A percentile compares a stretch with the other conserved stretches of the same genome.
Conservation (phyloP, 1,140 invertebrate genomes). For the Homalodisca vitripennis region DNA sequence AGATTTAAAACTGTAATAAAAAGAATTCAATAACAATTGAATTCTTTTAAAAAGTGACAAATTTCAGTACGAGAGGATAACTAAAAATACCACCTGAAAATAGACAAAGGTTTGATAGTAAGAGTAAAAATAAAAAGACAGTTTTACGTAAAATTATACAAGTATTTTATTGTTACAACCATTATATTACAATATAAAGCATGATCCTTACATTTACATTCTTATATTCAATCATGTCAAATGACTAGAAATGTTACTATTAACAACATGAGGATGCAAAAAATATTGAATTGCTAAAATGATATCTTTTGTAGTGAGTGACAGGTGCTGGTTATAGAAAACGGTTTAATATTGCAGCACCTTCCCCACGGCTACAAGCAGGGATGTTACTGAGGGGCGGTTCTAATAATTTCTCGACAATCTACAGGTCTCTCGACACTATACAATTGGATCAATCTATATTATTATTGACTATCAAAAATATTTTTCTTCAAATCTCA, state of each 20-base stretch:
- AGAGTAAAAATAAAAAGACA: no score
- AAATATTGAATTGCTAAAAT: not conserved
- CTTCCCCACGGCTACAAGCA: not conserved
- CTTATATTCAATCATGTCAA: slow-evolving; percentile 7
- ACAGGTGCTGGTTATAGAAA: not conserved
- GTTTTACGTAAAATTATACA: slow-evolving; percentile 29
- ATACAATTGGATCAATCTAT: not conserved
- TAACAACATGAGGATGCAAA: not conserved
- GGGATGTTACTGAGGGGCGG: not conserved
- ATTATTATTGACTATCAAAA: slow-evolving; percentile 12
- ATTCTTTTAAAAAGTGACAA: no score
- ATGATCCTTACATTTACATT: slow-evolving; percentile 17
- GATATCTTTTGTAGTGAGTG: not conserved
- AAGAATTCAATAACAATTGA: no score
- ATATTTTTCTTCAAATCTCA: slow-evolving; percentile 18
- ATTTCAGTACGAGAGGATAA: no score
- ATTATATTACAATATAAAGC: slow-evolving; percentile 32
- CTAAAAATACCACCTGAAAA: no score
- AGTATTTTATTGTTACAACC: slow-evolving; percentile 29
- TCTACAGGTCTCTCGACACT: not conserved
- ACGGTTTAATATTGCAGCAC: not conserved
- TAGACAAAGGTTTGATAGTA: no score
- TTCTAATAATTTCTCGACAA: not conserved
- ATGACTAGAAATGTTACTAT: slow-evolving; percentile 22
- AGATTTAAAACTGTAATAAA: no score